These are phyloP conservation scores for Lissocephala sabroskyi DNA, from an alignment of 2,888 invertebrate genomes.

Conservation along the genomic window DNA sequence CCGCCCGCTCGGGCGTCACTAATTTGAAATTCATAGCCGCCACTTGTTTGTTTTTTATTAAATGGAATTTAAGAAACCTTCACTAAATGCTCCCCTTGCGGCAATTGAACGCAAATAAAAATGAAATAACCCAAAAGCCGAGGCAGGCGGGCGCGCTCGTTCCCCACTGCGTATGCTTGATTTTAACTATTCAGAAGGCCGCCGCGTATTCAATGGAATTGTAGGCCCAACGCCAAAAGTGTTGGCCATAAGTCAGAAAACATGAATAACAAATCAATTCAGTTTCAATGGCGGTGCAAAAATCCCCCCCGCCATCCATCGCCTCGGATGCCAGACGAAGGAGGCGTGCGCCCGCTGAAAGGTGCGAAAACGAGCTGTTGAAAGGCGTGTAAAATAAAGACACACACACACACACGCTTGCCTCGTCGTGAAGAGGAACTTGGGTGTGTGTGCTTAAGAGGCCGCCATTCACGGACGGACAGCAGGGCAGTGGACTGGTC, in stretches of 20 bases:
- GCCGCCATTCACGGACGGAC: slow-evolving; percentile 22
- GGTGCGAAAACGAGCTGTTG: slow-evolving; percentile 37
- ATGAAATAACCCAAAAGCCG: slow-evolving; percentile 36
- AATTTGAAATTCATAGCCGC: slow-evolving; percentile 1
- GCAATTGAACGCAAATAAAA: slow-evolving; percentile 54
- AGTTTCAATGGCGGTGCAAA: not conserved
- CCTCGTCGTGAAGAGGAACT: slow-evolving; percentile 9
- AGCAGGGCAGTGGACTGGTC: slow-evolving; percentile 42
- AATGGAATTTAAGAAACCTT: slow-evolving; percentile 56
- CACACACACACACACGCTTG: slow-evolving; percentile 24
- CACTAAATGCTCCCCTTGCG: slow-evolving; percentile 59
- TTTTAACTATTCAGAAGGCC: slow-evolving; percentile 50
- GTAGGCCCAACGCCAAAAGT: slow-evolving; percentile 59
- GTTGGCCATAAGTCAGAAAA: slow-evolving; percentile 67
- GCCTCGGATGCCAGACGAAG: slow-evolving; percentile 5
- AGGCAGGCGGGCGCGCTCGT: too few relatives aligned
- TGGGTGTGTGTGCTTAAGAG: slow-evolving; percentile 31
- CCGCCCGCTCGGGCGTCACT: not conserved
- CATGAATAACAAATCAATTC: slow-evolving; percentile 69
- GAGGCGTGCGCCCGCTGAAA: slow-evolving; percentile 50
- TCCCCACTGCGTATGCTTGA: slow-evolving; percentile 55
- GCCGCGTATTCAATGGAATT: slow-evolving; percentile 39
- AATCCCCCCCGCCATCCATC: too few relatives aligned
- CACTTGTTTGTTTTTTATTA: slow-evolving; percentile 20
- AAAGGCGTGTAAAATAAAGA: slow-evolving; percentile 38